Evolutionary conservation across 2,797 vertebrate genomes (phyloP).

Genomic region (Chelidonichthys spinosus): DNA sequence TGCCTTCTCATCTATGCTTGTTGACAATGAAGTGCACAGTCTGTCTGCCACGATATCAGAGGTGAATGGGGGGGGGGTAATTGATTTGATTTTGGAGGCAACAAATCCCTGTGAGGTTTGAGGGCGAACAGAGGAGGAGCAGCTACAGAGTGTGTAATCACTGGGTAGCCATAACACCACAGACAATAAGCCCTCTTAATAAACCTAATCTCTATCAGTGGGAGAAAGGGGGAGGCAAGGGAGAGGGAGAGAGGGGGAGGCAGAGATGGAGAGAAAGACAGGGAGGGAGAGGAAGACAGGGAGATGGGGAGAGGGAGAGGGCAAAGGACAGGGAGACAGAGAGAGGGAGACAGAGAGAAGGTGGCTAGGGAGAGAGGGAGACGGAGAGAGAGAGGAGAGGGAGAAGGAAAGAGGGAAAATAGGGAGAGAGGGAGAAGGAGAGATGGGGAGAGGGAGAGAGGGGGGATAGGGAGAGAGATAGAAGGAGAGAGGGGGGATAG

Average conservation of each 20-base stretch:
- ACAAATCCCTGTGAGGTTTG: constrained; percentile 70
- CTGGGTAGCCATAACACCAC: constrained; percentile 81
- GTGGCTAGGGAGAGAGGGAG: too few relatives aligned
- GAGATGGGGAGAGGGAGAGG: too few relatives aligned
- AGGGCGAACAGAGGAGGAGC: constrained; percentile 71
- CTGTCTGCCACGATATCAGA: constrained; percentile 64
- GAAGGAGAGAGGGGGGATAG: too few relatives aligned
- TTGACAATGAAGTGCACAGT: constrained; percentile 63
- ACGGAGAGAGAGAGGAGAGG: too few relatives aligned
- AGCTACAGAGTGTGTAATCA: constrained; percentile 78
- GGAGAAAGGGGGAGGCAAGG: constrained; percentile 35
- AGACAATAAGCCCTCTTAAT: constrained; percentile 85
- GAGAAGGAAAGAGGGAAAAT: too few relatives aligned
- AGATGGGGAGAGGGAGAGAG: too few relatives aligned
- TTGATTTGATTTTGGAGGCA: constrained; percentile 77
- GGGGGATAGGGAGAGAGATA: too few relatives aligned
- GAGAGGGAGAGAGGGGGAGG: neutral
- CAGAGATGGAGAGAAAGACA: neutral
- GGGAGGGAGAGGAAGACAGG: too few relatives aligned
- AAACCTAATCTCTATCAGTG: constrained; percentile 89
- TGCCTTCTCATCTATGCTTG: constrained; percentile 50
- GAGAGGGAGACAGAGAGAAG: too few relatives aligned
- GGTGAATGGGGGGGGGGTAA: constrained; percentile 57
- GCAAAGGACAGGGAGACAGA: too few relatives aligned
- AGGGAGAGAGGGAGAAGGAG: too few relatives aligned